Conservation (phyloP, 2,888 invertebrate genomes). For the Miltochrista miniata region DNA sequence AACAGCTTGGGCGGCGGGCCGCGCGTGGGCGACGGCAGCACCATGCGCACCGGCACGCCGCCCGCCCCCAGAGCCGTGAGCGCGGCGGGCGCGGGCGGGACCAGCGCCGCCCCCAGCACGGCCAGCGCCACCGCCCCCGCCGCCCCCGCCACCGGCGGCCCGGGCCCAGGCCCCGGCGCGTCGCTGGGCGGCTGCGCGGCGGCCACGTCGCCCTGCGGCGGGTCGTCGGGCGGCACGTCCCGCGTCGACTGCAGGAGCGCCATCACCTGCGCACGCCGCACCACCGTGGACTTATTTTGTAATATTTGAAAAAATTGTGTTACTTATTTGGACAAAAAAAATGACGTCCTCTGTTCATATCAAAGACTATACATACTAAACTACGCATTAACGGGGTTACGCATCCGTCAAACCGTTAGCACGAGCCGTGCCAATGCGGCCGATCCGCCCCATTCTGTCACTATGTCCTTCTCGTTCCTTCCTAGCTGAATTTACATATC, state of each 20-base stretch:
- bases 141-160: conserved; percentile 49
- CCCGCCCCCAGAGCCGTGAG: conserved; percentile 21
- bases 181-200: conserved; percentile 65
- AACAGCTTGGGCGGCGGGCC: conserved; percentile 80
- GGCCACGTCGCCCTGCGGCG: conserved; percentile 35
- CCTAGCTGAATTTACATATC: too few relatives aligned
- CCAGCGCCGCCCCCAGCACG: conserved; percentile 40
- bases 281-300: too few relatives aligned
- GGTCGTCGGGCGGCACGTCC: conserved; percentile 60
- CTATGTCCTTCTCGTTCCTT: too few relatives aligned
- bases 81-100: conserved; percentile 46
- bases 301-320: too few relatives aligned
- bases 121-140: conserved; percentile 27
- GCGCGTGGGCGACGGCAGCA: conserved; percentile 78
- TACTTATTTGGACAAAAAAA: too few relatives aligned
- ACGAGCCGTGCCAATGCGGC: too few relatives aligned
- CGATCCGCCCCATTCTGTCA: too few relatives aligned
- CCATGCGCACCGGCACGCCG: conserved; percentile 63
- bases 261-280: conserved; percentile 61
- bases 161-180: conserved; percentile 66
- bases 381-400: too few relatives aligned
- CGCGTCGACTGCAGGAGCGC: conserved; percentile 78
- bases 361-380: too few relatives aligned
- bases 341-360: too few relatives aligned
- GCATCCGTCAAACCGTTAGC: too few relatives aligned